phyloP scores from a whole-genome alignment of 2,797 vertebrate genomes.

The Alca torda region DNA sequence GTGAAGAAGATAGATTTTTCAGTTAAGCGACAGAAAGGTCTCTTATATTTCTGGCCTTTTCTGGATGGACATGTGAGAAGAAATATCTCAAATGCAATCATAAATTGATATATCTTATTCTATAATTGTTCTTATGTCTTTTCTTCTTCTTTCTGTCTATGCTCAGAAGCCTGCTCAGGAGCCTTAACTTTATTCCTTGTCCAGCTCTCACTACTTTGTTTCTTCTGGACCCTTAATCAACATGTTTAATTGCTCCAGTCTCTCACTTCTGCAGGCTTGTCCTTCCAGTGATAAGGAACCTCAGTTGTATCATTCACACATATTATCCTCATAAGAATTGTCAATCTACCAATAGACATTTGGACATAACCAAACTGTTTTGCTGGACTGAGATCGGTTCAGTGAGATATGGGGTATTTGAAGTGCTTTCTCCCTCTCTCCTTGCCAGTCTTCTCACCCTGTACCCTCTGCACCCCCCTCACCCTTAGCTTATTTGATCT shows the following conservation, averaged over 20 bases:
- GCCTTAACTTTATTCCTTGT: not conserved
- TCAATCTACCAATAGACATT: not conserved
- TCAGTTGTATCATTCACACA: not conserved
- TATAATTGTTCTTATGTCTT: not conserved
- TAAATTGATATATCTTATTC: not conserved
- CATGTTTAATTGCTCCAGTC: not conserved
- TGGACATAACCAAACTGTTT: not conserved
- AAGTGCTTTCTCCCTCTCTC: not conserved
- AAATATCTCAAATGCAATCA: not conserved
- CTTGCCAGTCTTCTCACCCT: not conserved
- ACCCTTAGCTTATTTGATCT: not conserved
- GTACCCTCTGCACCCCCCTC: fast-evolving
- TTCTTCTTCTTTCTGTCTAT: not conserved
- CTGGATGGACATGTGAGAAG: fast-evolving
- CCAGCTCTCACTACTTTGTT: not conserved
- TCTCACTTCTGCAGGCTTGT: not conserved
- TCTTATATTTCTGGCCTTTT: not conserved
- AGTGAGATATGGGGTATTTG: not conserved
- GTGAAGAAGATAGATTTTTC: not conserved
- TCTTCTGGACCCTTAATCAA: not conserved
- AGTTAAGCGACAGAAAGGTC: not conserved
- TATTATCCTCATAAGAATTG: not conserved
- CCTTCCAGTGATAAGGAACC: not conserved
- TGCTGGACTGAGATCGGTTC: not conserved
- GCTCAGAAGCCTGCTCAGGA: not conserved